Evolutionary conservation across 2,888 invertebrate species (phyloP), one percentile per base, ranked within the genome.

Genomic region (Griposia aprilina): DNA sequence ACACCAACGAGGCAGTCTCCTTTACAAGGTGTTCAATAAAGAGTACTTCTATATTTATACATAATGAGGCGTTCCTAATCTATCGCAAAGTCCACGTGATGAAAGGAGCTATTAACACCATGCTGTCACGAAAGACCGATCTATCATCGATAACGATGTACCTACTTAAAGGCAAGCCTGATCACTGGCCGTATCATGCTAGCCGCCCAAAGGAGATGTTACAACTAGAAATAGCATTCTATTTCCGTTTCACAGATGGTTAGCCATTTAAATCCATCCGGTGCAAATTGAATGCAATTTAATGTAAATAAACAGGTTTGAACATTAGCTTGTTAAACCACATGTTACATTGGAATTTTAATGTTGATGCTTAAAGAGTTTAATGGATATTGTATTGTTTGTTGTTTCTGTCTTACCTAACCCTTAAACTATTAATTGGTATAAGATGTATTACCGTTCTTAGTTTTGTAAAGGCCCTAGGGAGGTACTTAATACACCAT

Each of bases 161-260:
- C 23, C 2, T 55, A 63, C 70, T 55, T 71, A 62, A 26, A 57
- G 59, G 17, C 45, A 80, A 45, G 66, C 48, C 8, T 71, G 20
- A 55, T 30, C 17, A 68, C 60, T n/a, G 26, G 52, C 59, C 36
- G 59, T 62, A 55, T 55, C 65, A 68, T 57, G n/a, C 67, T 66
- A 66, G 67, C 68, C 45, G 36, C 59, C 45, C 55, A 30, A 60
- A 78, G 52, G 6, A 69, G 30, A 60, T 68, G 23, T 60, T 65
- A 36, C 15, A 67, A 59, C 30, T 65, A 62, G 45, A 79, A 86
- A 88, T 88, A 86, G 59, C 74, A 4, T 71, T 79, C 87, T 87
- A 88, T 87, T 84, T 76, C 57, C 50, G 77, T 73, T 36, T 45
- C 60, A 78, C 87, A 84, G 76, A 79, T 80, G 88, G 78, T 83